Base-by-base conservation (phyloP, 2,113 vertebrate genomes). In the Alouatta palliata region DNA sequence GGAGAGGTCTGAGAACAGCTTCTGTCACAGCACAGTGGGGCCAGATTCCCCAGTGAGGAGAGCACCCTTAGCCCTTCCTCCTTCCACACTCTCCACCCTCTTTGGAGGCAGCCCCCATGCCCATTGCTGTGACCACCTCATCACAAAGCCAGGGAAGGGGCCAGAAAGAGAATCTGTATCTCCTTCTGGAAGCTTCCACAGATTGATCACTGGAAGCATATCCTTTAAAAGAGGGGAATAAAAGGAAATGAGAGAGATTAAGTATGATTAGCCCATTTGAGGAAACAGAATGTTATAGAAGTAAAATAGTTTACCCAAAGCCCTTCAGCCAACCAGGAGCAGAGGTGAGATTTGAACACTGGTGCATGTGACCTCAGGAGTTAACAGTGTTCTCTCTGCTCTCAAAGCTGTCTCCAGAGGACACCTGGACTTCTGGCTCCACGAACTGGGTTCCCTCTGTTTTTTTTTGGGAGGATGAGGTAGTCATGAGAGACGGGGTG, bases 381-480 rank as follows among this genome's bases (percentile, higher is more conserved):
- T 43, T 7, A 27, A 27, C 21, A 5, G 2, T 76, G 27, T 49
- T 56, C 19, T n/a, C 77, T 75, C 37, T 30, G 21, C 32, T 52
- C 23, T 30, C 43, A 7, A 21, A 0, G 0, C 12, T 20, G 1
- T 43, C 92, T 64, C 56, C 80, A 64, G 49, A 84, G 91, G 79
- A 95, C 7, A 14, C 37, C 66, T 11, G 35, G 73, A 81, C 49
- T 68, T 16, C 73, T 54, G 61, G 79, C 85, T 80, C 85, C 49
- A 2, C 0, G 6, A n/a, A 56, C 2, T 6, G 83, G 82, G 35
- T 93, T 97, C 47, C 90, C 87, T 76, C 49, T 19, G 10, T 92
- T 83, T 96, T 58, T 96, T 58, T 80, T 94, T 27, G 6, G 77
- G 85, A 92, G 61, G 54, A 85, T 89, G 93, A 97, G 82, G 61